A percentile compares a stretch with the other conserved stretches of the same genome.
Evolutionary conservation across 2,797 vertebrate genomes (phyloP).

Genomic region (Aselliscus stoliczkanus): DNA sequence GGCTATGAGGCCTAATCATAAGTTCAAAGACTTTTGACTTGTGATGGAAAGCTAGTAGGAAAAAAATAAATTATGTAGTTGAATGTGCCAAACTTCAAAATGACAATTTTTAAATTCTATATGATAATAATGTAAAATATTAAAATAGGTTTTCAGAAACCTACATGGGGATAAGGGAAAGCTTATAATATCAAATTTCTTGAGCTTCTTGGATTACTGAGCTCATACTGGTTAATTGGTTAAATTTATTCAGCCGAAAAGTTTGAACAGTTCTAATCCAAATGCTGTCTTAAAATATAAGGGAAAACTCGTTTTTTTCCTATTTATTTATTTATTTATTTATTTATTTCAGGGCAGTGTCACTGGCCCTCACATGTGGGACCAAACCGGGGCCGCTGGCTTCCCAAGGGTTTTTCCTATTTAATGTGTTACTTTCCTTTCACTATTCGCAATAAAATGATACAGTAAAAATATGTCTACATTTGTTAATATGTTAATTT

Average conservation of each 20-base stretch:
- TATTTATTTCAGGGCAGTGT: too few relatives aligned
- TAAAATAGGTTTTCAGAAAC: neutral
- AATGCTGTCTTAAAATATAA: neutral
- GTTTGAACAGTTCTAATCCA: neutral
- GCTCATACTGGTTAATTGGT: neutral
- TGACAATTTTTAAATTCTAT: neutral
- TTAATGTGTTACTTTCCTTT: neutral
- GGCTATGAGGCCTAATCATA: slow-evolving; percentile 41
- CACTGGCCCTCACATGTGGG: too few relatives aligned
- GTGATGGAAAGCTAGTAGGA: slow-evolving; percentile 15
- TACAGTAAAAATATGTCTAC: neutral
- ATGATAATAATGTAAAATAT: neutral
- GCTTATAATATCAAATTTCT: neutral
- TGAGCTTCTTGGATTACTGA: neutral
- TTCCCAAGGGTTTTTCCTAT: neutral
- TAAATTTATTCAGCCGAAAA: slow-evolving; percentile 19
- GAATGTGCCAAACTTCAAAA: neutral
- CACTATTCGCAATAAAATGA: neutral
- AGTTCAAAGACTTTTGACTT: slow-evolving; percentile 66
- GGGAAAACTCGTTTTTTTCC: neutral
- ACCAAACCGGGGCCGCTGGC: too few relatives aligned
- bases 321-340: too few relatives aligned
- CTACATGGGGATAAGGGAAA: neutral
- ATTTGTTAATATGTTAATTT: neutral
- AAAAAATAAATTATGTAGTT: slow-evolving; percentile 32